These are phyloP conservation scores for Chelidonichthys spinosus DNA, from an alignment of 2,797 vertebrate species.

Conservation along the genomic window DNA sequence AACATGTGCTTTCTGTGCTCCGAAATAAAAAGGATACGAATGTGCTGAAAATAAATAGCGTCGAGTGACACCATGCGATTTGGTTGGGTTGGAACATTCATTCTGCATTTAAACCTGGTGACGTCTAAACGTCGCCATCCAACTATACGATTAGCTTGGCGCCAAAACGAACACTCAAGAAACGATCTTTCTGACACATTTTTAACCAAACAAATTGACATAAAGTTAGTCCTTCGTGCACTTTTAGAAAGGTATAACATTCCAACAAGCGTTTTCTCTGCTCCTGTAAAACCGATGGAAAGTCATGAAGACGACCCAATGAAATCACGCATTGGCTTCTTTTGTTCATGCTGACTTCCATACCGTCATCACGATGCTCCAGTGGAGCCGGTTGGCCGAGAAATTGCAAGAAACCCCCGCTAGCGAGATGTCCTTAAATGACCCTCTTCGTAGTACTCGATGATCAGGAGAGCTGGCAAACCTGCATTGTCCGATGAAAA, in stretches of 20 bases:
- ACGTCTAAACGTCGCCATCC: conserved; percentile 1
- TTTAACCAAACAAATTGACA: conserved; percentile 1
- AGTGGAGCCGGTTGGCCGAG: conserved; percentile 35
- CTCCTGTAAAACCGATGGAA: conserved; percentile 20
- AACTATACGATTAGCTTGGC: conserved; percentile 15
- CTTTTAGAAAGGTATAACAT: conserved; percentile 1
- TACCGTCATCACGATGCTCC: conserved; percentile 31
- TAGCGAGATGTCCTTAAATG: conserved; percentile 48
- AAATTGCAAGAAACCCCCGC: conserved; percentile 24
- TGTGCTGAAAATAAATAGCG: conserved; percentile 19
- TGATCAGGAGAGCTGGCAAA: conserved; percentile 49
- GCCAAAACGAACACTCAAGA: neutral
- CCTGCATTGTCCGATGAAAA: conserved; percentile 42
- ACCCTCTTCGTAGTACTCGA: conserved; percentile 53
- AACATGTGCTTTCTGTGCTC: conserved; percentile 58
- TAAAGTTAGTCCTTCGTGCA: neutral
- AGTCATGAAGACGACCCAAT: conserved; percentile 28
- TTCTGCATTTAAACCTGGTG: conserved; percentile 3
- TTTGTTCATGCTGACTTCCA: conserved; percentile 25
- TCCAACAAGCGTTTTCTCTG: conserved; percentile 25
- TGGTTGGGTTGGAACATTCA: conserved; percentile 5
- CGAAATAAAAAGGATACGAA: conserved; percentile 45
- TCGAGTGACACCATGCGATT: conserved; percentile 12
- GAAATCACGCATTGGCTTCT: conserved; percentile 11
- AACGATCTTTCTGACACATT: neutral